These are phyloP conservation scores for Schrankia costaestrigalis DNA, from an alignment of 2,888 invertebrate species.

Conservation along the genomic window DNA sequence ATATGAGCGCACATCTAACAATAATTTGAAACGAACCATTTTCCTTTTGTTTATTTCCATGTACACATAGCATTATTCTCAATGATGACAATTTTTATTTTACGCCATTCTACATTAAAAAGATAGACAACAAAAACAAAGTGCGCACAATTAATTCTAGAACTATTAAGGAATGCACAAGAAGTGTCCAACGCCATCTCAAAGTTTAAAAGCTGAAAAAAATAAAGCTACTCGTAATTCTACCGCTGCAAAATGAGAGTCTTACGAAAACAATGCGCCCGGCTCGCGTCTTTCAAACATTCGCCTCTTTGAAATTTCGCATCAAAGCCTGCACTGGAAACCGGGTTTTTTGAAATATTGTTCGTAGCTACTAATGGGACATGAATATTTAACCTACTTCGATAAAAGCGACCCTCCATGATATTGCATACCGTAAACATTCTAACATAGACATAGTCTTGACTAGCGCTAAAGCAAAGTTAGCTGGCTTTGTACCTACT, in stretches of 20 bases:
- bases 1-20: too few species aligned
- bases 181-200: conserved; percentile 29
- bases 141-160: conserved; percentile 11
- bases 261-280: conserved; percentile 48
- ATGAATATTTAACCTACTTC: conserved; percentile 46
- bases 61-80: too few species aligned
- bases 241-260: conserved; percentile 45
- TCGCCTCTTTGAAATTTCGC: conserved; percentile 44
- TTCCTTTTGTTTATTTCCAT: too few species aligned
- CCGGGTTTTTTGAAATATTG: conserved; percentile 50
- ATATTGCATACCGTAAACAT: conserved; percentile 13
- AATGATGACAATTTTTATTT: too few species aligned
- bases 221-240: conserved; percentile 38
- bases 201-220: conserved; percentile 42
- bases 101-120: too few species aligned
- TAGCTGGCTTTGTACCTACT: too few species aligned
- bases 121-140: conserved; percentile 7
- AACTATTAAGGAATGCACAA: conserved; percentile 8
- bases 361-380: conserved; percentile 42
- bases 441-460: too few species aligned
- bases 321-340: conserved; percentile 44
- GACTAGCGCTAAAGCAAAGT: too few species aligned
- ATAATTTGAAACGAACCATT: too few species aligned
- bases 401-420: conserved; percentile 25
- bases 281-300: conserved; percentile 45